Evolutionary conservation across 2,888 invertebrate species (phyloP).

Genomic region (Lasioglossum lativentre): DNA sequence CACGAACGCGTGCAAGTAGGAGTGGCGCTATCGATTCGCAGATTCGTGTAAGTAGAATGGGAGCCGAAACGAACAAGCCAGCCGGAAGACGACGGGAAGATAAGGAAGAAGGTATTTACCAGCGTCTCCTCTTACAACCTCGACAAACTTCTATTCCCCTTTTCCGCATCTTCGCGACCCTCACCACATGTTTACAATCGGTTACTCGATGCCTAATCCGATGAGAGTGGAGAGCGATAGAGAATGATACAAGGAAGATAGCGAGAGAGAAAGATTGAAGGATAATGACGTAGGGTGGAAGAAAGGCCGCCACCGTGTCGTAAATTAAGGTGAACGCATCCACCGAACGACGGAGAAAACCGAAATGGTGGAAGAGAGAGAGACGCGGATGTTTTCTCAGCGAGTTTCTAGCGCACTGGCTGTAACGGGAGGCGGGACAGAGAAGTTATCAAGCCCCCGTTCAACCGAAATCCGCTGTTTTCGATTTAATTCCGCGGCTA

Average conservation of each 20-base stretch:
- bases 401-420: slow-evolving; percentile 28
- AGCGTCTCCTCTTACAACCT: slow-evolving; percentile 77
- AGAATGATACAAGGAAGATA: neutral
- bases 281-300: slow-evolving; percentile 25
- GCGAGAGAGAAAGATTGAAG: slow-evolving; percentile 5
- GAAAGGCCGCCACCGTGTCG: slow-evolving; percentile 54
- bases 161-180: slow-evolving; percentile 61
- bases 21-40: slow-evolving; percentile 47
- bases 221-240: slow-evolving; percentile 62
- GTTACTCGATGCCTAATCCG: slow-evolving; percentile 77
- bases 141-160: slow-evolving; percentile 76
- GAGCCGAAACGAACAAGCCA: slow-evolving; percentile 45
- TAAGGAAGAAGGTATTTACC: slow-evolving; percentile 76
- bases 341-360: slow-evolving; percentile 30
- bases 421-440: slow-evolving; percentile 29
- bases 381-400: slow-evolving; percentile 34
- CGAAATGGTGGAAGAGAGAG: slow-evolving; percentile 27
- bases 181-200: slow-evolving; percentile 75
- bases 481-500: slow-evolving; percentile 30
- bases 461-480: slow-evolving; percentile 46
- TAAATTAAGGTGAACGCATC: slow-evolving; percentile 67
- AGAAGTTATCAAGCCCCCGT: slow-evolving; percentile 40
- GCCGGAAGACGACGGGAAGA: slow-evolving; percentile 58
- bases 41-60: slow-evolving; percentile 39
- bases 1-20: slow-evolving; percentile 20